These are phyloP conservation scores for Cheiracanthium punctorium DNA, from an alignment of 2,888 invertebrate species.

Conservation along the genomic window DNA sequence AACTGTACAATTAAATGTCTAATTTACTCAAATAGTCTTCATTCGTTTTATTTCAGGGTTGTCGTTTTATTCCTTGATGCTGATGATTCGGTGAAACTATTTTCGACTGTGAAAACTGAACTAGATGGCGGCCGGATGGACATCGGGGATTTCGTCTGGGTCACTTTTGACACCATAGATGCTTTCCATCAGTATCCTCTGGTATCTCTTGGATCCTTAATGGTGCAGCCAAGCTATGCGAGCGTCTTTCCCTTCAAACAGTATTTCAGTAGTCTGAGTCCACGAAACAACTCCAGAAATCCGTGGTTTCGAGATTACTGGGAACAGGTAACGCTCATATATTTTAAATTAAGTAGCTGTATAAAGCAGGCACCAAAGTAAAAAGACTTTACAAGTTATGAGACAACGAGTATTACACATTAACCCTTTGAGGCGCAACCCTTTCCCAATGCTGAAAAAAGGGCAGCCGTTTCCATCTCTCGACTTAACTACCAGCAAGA, in stretches of 20 bases:
- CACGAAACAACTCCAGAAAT: conserved; percentile 74
- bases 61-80: conserved; percentile 59
- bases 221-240: conserved; percentile 55
- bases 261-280: conserved; percentile 72
- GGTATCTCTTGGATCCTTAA: conserved; percentile 44
- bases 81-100: conserved; percentile 30
- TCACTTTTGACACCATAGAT: conserved; percentile 60
- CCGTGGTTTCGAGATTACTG: conserved; percentile 78
- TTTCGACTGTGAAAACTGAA: conserved; percentile 40
- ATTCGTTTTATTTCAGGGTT: conserved; percentile 31
- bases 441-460: no score
- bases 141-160: conserved; percentile 60
- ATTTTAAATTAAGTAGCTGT: not conserved
- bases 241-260: conserved; percentile 73
- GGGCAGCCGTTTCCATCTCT: no score
- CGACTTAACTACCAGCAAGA: no score
- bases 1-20: no score
- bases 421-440: no score
- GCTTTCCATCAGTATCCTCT: conserved; percentile 65
- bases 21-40: not conserved
- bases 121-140: conserved; percentile 39
- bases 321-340: conserved; percentile 72
- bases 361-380: no score
- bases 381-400: no score
- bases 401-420: no score